Evolutionary conservation across 2,113 vertebrate genomes (phyloP), one percentile per base, ranked within the genome.

Genomic region (Nannospalax galili): DNA sequence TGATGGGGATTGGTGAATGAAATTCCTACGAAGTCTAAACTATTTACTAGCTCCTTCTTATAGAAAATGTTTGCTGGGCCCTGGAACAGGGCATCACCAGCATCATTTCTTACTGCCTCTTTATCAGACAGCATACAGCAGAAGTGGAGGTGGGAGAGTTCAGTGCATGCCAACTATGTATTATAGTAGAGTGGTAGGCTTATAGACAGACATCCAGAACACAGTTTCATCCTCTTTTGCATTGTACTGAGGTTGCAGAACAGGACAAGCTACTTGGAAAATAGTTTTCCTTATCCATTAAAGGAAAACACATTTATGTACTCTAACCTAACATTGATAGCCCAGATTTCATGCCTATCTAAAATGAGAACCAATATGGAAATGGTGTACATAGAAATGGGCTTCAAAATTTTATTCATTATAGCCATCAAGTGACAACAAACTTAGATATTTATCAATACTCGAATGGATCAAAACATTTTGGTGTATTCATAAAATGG

Each of bases 401-500:
- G 77, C 30, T 30, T 62, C 72, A 52, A 81, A 77, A 73, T 16
- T 14, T 58, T 26, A 45, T 64, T 93, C 17, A 10, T 6, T 24
- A 58, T 7, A 80, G 1, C 15, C 11, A 26, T 5, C 15, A 67
- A 48, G 58, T 48, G 32, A 11, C 58, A 88, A 65, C 15, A 60
- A 42, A 72, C 17, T 26, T 52, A 10, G 4, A 45, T 2, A 45
- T 69, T 5, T 24, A 88, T 75, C 10, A 93, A 56, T 12, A 64
- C 94, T 67, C 45, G 10, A 90, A 74, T 74, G n/a, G 12, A 48
- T 62, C 78, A 16, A 45, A 67, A 32, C n/a, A 40, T 1, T 48
- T 1, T 26, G 37, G 1, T 73, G 0, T 42, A n/a, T 4, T 30
- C 45, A 9, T 32, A 5, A 7, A 56, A 10, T 56, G 52, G 45